Percentiles rank a stretch among this genome's conserved stretches.
phyloP scores from a whole-genome alignment of 2,113 vertebrate genomes.

The Paraplagusia blochii region DNA sequence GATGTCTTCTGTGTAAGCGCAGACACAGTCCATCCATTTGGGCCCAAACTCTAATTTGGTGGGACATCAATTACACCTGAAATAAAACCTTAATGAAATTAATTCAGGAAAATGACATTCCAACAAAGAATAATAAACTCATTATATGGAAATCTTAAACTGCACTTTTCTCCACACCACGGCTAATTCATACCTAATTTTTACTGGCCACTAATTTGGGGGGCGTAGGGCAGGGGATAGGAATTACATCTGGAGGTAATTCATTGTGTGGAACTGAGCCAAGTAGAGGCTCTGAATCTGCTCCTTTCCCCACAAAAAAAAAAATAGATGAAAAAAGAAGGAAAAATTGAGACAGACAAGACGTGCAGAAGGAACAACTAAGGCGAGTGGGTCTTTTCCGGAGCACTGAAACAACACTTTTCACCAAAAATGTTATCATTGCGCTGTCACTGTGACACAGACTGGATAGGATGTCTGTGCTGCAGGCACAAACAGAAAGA shows the following conservation, averaged over 20 bases:
- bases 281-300: constrained; percentile 56
- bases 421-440: constrained; percentile 67
- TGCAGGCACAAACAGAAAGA: constrained; percentile 40
- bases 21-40: constrained; percentile 55
- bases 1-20: constrained; percentile 34
- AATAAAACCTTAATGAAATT: constrained; percentile 51
- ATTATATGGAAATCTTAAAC: constrained; percentile 73
- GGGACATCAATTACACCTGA: constrained; percentile 55
- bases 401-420: constrained; percentile 56
- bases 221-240: constrained; percentile 56
- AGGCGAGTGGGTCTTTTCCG: constrained; percentile 58
- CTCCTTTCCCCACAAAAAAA: background rate
- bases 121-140: constrained; percentile 76
- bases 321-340: background rate
- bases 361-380: constrained; percentile 58
- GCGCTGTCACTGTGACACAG: constrained; percentile 61
- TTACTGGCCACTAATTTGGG: constrained; percentile 80
- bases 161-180: constrained; percentile 64
- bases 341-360: constrained; percentile 41
- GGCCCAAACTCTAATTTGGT: constrained; percentile 60
- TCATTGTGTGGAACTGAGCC: constrained; percentile 72
- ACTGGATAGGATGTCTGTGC: constrained; percentile 60
- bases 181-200: constrained; percentile 79
- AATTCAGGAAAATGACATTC: constrained; percentile 67
- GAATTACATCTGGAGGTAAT: constrained; percentile 82